Base-by-base conservation (phyloP, 35 echinoderm and acorn worm species). In the Apostichopus parvimensis region DNA sequence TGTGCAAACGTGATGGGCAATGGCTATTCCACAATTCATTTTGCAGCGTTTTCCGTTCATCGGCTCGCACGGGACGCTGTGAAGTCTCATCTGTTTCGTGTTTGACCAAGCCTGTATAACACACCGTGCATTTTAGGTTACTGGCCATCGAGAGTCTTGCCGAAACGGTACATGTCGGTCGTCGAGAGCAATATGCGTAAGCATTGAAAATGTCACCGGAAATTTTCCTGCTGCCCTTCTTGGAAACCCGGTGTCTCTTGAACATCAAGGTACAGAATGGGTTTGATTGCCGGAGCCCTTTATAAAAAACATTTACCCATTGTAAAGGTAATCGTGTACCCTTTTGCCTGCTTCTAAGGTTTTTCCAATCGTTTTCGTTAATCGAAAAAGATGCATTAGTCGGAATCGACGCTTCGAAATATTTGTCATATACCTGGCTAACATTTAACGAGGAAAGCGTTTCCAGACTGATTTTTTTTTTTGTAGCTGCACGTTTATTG, bases 241-340 rank as follows among this genome's bases (percentile, higher is more conserved):
- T 84, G 80, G 34, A 53, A 7, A 54, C 80, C 56, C 80, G 80
- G 56, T 79, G 77, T 52, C 77, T 22, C 20, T 20, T 22, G n/a
- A 79, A 79, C 77, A 79, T 28, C 26, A 84, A 20, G 11, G 80
- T 84, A 45, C 80, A 84, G 22, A 52, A 84, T 54, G 80, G 80
- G 80, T 84, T 84, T 52, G 80, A 84, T 6, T 11, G 34, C 11
- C 54, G 7, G 7, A 84, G 80, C 8, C 80, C 80, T 10, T 84
- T 8, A 54, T 26, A 84, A 58, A 84, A 84, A 26, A 84, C 23
- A 10, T 84, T 84, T 9, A 52, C 23, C 53, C 53, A 55, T 8
- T 84, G 80, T 45, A 84, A 58, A 6, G 80, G 53, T 18, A 52
- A 58, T 8, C 8, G 6, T 7, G 22, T 52, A 20, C 22, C 53